Evolutionary conservation across 2,113 vertebrate genomes (phyloP).

Genomic region (Laticauda colubrina): DNA sequence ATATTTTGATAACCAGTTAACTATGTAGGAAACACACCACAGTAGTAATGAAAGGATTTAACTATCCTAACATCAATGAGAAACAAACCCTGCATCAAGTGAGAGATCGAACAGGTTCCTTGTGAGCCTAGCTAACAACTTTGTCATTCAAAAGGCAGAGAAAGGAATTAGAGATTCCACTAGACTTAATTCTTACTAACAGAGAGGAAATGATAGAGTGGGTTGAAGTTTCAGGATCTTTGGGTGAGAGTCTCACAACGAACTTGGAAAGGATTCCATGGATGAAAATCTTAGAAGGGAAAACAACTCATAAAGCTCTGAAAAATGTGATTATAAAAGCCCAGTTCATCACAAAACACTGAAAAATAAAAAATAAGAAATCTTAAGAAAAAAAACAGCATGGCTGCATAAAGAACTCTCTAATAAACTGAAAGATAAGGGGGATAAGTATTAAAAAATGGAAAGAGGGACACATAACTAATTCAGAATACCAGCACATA

Average conservation of each 20-base stretch:
- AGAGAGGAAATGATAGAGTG: background rate
- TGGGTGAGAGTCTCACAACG: too few species aligned
- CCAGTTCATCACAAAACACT: background rate
- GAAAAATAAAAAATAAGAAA: background rate
- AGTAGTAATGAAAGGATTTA: background rate
- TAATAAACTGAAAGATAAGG: background rate
- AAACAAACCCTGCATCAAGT: background rate
- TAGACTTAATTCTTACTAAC: background rate
- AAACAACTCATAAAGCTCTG: background rate
- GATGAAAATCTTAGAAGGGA: background rate
- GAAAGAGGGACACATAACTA: background rate
- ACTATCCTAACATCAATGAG: background rate
- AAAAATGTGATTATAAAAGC: background rate
- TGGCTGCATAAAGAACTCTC: background rate
- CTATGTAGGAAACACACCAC: background rate
- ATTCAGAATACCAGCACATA: background rate
- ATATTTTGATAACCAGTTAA: background rate
- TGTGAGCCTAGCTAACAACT: background rate
- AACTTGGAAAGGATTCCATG: background rate
- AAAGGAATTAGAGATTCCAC: background rate
- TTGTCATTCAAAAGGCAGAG: background rate
- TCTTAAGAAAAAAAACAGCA: background rate
- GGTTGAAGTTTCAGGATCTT: background rate
- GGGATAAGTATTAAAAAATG: background rate
- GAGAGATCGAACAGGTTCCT: background rate